Evolutionary conservation across 2,113 vertebrate species (phyloP).

Genomic region (Mugil cephalus): DNA sequence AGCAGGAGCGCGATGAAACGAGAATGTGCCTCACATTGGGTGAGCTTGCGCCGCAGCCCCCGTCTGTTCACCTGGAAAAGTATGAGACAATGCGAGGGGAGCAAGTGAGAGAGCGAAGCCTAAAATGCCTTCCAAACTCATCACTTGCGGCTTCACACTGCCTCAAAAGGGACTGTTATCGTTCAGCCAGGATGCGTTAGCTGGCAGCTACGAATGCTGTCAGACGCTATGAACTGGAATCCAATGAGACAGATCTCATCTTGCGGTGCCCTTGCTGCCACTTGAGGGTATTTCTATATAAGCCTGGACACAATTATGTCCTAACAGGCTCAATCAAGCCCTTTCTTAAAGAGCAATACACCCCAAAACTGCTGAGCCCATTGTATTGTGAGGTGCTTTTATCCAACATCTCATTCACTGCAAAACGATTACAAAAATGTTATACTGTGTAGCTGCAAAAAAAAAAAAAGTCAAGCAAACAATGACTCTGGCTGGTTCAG

Average conservation of each 20-base stretch:
- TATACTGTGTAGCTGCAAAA: neutral
- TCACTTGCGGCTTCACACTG: constrained; percentile 16
- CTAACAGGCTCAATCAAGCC: constrained; percentile 35
- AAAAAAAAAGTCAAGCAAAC: constrained; percentile 25
- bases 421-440: constrained; percentile 24
- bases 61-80: constrained; percentile 57
- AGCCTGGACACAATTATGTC: constrained; percentile 38
- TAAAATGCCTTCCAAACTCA: constrained; percentile 32
- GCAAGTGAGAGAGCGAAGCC: constrained; percentile 9
- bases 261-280: constrained; percentile 36
- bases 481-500: neutral
- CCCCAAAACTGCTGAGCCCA: neutral
- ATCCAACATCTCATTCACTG: neutral
- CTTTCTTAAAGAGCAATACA: constrained; percentile 6
- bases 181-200: constrained; percentile 39
- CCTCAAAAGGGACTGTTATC: constrained; percentile 37
- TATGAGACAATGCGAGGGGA: constrained; percentile 19
- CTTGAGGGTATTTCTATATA: constrained; percentile 35
- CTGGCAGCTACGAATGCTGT: constrained; percentile 40
- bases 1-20: constrained; percentile 24
- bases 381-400: constrained; percentile 13
- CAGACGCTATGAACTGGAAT: constrained; percentile 50
- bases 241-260: constrained; percentile 46
- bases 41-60: constrained; percentile 8
- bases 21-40: constrained; percentile 14